Evolutionary conservation across 2,797 vertebrate species (phyloP).

Genomic region (Ctenochaetus hawaiiensis): DNA sequence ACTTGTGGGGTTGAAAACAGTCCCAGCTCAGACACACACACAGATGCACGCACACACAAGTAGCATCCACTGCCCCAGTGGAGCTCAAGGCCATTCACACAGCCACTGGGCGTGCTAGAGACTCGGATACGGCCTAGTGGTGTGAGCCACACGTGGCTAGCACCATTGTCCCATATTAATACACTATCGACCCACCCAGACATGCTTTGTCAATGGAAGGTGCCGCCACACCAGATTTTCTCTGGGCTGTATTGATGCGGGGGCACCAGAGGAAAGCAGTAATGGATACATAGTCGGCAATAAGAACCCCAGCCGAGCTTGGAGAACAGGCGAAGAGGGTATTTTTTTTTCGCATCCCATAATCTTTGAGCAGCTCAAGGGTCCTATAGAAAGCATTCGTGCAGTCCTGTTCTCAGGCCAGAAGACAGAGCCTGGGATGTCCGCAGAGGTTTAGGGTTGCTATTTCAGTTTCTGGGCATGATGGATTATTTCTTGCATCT

Average conservation of each 20-base stretch:
- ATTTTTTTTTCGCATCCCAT: constrained; percentile 70
- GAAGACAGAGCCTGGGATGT: constrained; percentile 69
- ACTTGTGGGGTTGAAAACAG: constrained; percentile 72
- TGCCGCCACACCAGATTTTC: constrained; percentile 79
- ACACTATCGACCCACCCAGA: constrained; percentile 87
- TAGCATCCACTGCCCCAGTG: constrained; percentile 67
- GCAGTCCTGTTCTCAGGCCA: constrained; percentile 70
- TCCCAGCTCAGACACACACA: constrained; percentile 33
- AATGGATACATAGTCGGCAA: constrained; percentile 85
- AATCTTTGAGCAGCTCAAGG: constrained; percentile 77
- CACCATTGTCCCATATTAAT: constrained; percentile 87
- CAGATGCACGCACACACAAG: constrained; percentile 43
- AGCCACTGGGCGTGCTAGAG: constrained; percentile 76
- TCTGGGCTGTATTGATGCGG: constrained; percentile 80
- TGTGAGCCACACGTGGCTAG: constrained; percentile 75
- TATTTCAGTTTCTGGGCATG: constrained; percentile 83
- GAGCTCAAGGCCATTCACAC: constrained; percentile 79
- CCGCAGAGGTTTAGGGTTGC: constrained; percentile 77
- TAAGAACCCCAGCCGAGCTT: constrained; percentile 76
- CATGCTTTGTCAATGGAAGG: constrained; percentile 84
- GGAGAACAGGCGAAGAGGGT: constrained; percentile 67
- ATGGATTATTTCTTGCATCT: constrained; percentile 85
- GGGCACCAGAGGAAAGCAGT: constrained; percentile 83
- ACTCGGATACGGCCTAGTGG: constrained; percentile 79
- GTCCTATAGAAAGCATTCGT: constrained; percentile 74